Evolutionary conservation across 2,797 vertebrate genomes (phyloP), one percentile per base, ranked within the genome.

Genomic region (Sciurus vulgaris): DNA sequence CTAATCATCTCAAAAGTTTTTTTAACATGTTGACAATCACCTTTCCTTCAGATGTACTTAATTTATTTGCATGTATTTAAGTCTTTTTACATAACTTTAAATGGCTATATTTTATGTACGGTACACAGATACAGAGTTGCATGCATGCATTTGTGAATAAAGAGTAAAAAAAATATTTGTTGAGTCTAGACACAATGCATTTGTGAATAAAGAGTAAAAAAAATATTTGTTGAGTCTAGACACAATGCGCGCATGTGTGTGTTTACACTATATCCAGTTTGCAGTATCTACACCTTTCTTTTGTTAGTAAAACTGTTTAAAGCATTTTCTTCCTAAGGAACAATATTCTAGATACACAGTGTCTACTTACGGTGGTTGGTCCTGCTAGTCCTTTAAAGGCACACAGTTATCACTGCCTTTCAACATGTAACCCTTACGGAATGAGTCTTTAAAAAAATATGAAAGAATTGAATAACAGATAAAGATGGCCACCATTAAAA

Each of bases 241-340:
- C 4, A 69, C 20, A 86, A 11, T 70, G 11, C 2, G 49, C 0
- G 9, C 26, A 24, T 61, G 9, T 61, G 20, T 61, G 20, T 59
- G 5, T 26, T 63, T 91, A 86, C 1, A 4, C 38, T 38, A 38
- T 38, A 91, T 56, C n/a, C 85, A 74, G 72, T 95, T 96, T 96
- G 72, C 33, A 97, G 63, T 44, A 97, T 83, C 8, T 82, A 97
- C 93, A 78, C 6, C 77, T 76, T 94, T 92, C 76, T 84, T 91
- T 96, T 92, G 49, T 96, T 92, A 92, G 38, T 47, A 63, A 44
- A 96, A 91, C 0, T 13, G 30, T 93, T 97, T 97, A 63, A 97
- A 95, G 76, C 88, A 87, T 77, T 54, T 92, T 96, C 22, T 96
- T 94, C 84, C 84, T 89, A 67, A 93, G 90, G 69, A 97, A 93